Conservation (phyloP, 2,888 invertebrate species). For the Acronicta leporina region DNA sequence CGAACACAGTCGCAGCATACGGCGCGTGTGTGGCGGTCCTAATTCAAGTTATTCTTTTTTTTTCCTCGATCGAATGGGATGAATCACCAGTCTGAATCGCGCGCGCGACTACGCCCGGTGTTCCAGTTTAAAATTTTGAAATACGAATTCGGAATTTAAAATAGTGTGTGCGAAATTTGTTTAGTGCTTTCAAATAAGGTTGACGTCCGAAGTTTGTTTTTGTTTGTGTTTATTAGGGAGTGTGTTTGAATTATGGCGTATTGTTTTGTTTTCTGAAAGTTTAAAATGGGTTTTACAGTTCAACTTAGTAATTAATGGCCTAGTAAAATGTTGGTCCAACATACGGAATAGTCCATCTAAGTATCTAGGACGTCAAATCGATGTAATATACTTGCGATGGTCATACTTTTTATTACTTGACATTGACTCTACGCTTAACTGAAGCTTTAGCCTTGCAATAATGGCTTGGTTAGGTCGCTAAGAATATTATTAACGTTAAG, state of each 20-base stretch:
- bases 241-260: constrained; percentile 13
- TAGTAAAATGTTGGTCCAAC: neutral
- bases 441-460: constrained; percentile 34
- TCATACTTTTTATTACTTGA: constrained; percentile 21
- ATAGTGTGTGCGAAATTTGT: constrained; percentile 27
- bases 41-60: constrained; percentile 59
- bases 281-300: neutral
- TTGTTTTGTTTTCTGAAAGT: constrained; percentile 40
- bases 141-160: constrained; percentile 28
- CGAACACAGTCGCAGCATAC: constrained; percentile 59
- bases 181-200: constrained; percentile 13
- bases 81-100: constrained; percentile 80
- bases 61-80: constrained; percentile 76
- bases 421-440: constrained; percentile 36
- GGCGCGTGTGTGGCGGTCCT: constrained; percentile 57
- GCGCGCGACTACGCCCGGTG: constrained; percentile 66
- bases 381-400: constrained; percentile 9
- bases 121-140: constrained; percentile 28
- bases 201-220: constrained; percentile 1
- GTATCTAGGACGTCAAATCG: neutral
- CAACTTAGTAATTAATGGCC: neutral
- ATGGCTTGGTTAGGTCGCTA: constrained; percentile 20
- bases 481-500: constrained; percentile 18
- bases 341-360: no score
- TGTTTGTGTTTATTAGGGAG: neutral